Evolutionary conservation across 1,140 invertebrate species (phyloP).

Genomic region (Drusus annulatus): DNA sequence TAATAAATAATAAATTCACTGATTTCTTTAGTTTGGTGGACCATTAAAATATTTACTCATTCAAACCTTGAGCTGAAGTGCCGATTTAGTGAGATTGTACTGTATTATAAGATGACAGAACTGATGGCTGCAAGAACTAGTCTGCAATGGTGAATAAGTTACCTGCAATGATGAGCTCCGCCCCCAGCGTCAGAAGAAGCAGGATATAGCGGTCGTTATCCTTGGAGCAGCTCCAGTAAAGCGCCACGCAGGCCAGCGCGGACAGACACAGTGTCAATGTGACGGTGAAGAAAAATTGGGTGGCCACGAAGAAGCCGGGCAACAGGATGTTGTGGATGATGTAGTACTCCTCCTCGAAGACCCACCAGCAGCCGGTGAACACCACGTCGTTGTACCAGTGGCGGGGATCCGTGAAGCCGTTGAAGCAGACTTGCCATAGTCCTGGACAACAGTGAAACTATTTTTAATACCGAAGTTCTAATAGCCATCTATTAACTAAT

Average conservation of each 20-base stretch:
- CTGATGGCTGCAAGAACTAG: too few species aligned
- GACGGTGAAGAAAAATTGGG: conserved; percentile 93
- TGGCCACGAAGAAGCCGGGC: conserved; percentile 92
- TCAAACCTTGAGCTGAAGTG: too few species aligned
- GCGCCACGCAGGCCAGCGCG: conserved; percentile 78
- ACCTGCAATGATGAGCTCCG: conserved; percentile 78
- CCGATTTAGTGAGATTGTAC: too few species aligned
- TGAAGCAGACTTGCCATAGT: conserved; percentile 94
- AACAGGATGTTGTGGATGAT: conserved; percentile 88
- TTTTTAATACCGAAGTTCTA: too few species aligned
- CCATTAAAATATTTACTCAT: too few species aligned
- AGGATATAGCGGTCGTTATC: conserved; percentile 85
- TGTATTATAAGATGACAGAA: too few species aligned
- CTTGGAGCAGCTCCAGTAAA: conserved; percentile 84
- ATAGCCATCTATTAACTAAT: too few species aligned
- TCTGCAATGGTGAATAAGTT: conserved; percentile 2
- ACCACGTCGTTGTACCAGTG: conserved; percentile 85
- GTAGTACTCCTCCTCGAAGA: conserved; percentile 94
- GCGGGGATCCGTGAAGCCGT: conserved; percentile 84
- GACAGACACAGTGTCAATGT: conserved; percentile 85
- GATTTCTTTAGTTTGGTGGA: too few species aligned
- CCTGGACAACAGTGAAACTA: conserved; percentile 74
- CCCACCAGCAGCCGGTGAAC: conserved; percentile 91
- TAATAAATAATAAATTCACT: too few species aligned
- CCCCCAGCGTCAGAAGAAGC: conserved; percentile 80